Percentiles rank a stretch among this genome's conserved stretches.
phyloP scores from a whole-genome alignment of 2,797 vertebrate genomes.

The Masticophis lateralis region DNA sequence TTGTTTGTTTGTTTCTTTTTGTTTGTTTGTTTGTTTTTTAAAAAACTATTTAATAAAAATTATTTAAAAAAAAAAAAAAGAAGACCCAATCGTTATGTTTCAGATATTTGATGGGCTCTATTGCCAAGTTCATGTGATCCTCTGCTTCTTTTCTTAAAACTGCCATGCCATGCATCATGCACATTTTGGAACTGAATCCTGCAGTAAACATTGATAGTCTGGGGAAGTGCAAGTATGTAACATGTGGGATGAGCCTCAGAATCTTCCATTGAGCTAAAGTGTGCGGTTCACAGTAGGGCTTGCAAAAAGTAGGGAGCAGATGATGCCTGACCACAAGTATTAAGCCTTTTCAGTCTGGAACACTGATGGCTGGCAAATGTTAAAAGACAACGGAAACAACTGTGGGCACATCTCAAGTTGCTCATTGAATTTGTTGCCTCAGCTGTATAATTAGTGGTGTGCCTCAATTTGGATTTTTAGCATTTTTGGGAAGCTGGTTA shows the following conservation, averaged over 20 bases:
- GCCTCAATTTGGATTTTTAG: conserved; percentile 54
- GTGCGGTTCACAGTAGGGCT: conserved; percentile 48
- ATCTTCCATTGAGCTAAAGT: conserved; percentile 24
- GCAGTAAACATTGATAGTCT: conserved; percentile 43
- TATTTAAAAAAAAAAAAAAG: too few species aligned
- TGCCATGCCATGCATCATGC: neutral
- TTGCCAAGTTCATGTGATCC: neutral
- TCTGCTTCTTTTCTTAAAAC: neutral
- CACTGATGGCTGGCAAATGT: conserved; percentile 39
- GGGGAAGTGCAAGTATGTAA: conserved; percentile 27
- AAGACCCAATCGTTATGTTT: neutral
- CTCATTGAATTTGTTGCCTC: conserved; percentile 58
- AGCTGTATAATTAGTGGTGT: conserved; percentile 58
- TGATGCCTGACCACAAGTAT: conserved; percentile 53
- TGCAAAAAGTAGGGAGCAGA: conserved; percentile 60
- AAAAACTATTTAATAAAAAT: too few species aligned
- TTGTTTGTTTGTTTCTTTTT: too few species aligned
- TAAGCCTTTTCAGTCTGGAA: conserved; percentile 46
- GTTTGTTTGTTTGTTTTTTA: too few species aligned
- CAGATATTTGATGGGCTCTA: neutral
- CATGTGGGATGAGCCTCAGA: conserved; percentile 39
- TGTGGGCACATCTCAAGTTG: conserved; percentile 35
- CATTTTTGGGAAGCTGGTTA: conserved; percentile 40
- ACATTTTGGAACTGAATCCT: conserved; percentile 34
- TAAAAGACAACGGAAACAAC: conserved; percentile 49